Evolutionary conservation across 2,113 vertebrate genomes (phyloP).

Genomic region (Chrysochloris asiatica): DNA sequence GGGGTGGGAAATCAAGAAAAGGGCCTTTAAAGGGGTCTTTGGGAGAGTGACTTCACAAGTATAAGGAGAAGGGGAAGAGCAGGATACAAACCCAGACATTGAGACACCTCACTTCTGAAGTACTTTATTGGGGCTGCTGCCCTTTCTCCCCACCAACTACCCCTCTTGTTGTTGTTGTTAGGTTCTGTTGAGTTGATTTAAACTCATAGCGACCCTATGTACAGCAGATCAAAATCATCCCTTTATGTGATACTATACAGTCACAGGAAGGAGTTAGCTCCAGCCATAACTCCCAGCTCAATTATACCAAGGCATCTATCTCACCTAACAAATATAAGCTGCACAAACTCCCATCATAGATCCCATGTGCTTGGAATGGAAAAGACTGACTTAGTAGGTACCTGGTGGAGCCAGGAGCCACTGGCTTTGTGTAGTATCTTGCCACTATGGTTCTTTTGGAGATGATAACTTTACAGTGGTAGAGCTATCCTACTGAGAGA

Average conservation of each 20-base stretch:
- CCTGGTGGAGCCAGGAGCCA: not conserved
- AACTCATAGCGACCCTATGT: no score
- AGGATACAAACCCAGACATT: not conserved
- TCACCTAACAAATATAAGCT: slow-evolving; percentile 36
- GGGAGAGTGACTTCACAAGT: not conserved
- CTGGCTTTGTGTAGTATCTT: not conserved
- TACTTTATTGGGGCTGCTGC: not conserved
- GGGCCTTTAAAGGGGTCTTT: not conserved
- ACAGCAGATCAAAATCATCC: no score
- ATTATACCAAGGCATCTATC: no score
- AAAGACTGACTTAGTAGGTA: not conserved
- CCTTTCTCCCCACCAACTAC: not conserved
- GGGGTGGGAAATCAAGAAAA: not conserved
- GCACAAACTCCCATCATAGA: not conserved
- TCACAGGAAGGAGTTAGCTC: not conserved
- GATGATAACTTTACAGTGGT: not conserved
- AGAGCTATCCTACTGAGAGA: not conserved
- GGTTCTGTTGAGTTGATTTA: no score
- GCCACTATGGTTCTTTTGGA: not conserved
- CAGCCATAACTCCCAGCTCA: not conserved
- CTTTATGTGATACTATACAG: not conserved
- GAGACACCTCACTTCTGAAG: not conserved
- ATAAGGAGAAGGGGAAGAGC: not conserved
- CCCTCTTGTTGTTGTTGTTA: not conserved
- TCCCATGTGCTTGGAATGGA: not conserved